These are phyloP conservation scores for Microcebus griseorufus DNA, from an alignment of 2,113 vertebrate genomes.

Conservation along the genomic window DNA sequence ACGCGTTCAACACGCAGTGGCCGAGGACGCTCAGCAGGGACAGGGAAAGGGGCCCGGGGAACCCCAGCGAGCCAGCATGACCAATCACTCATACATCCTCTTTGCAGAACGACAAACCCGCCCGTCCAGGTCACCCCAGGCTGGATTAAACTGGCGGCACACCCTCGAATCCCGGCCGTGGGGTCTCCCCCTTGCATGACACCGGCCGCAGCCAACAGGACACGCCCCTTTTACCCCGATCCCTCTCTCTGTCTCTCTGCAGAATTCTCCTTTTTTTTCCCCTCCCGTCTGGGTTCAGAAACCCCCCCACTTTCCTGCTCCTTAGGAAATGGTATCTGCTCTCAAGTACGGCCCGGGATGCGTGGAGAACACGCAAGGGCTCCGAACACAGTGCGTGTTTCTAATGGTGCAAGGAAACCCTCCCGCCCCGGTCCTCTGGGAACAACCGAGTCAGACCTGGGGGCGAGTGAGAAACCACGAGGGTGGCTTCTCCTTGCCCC, in stretches of 20 bases:
- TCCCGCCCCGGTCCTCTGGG: background rate
- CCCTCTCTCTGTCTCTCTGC: background rate
- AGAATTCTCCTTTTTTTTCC: background rate
- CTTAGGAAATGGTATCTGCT: background rate
- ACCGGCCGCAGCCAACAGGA: background rate
- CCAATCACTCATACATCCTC: rapidly evolving
- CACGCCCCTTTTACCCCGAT: rapidly evolving
- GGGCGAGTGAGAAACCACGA: background rate
- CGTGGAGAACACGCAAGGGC: rapidly evolving
- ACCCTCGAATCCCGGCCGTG: no score
- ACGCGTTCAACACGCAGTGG: rapidly evolving
- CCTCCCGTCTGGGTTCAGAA: rapidly evolving
- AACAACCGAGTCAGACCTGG: background rate
- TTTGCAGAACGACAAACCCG: rapidly evolving
- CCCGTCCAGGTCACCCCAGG: rapidly evolving
- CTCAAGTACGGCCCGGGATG: background rate
- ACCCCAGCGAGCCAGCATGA: rapidly evolving
- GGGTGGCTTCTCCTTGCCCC: background rate
- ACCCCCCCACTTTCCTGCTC: rapidly evolving
- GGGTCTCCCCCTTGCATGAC: background rate
- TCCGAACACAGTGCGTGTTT: rapidly evolving
- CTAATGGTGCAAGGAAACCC: rapidly evolving
- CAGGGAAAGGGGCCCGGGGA: rapidly evolving
- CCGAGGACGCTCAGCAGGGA: rapidly evolving
- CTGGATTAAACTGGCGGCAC: rapidly evolving